Percentiles rank a stretch among this genome's conserved stretches.
Evolutionary conservation across 2,797 vertebrate species (phyloP).

Genomic region (Gallinago stenura): DNA sequence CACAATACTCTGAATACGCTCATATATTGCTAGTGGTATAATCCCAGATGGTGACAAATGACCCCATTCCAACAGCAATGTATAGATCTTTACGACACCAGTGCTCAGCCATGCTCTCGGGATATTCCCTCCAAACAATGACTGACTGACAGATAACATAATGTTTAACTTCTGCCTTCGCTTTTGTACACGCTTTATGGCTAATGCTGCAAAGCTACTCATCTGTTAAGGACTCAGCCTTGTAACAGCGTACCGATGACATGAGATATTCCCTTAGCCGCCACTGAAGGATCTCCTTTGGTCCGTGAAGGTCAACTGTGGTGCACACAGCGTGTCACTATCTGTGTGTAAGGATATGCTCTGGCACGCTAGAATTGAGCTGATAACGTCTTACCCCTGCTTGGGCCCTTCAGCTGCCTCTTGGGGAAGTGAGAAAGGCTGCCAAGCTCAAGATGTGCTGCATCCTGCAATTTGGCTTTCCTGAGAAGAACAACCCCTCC

Average conservation of each 20-base stretch:
- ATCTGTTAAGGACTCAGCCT: neutral
- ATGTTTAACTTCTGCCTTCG: slow-evolving; percentile 45
- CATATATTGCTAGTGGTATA: neutral
- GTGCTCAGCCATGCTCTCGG: slow-evolving; percentile 32
- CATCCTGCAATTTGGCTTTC: slow-evolving; percentile 72
- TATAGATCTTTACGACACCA: slow-evolving; percentile 46
- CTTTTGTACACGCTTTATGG: slow-evolving; percentile 18
- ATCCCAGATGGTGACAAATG: slow-evolving; percentile 68
- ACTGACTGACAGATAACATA: slow-evolving; percentile 55
- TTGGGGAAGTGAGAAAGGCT: slow-evolving; percentile 65
- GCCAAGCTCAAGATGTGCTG: slow-evolving; percentile 76
- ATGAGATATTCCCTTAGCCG: slow-evolving; percentile 24
- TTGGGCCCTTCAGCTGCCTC: slow-evolving; percentile 65
- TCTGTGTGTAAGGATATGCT: slow-evolving; percentile 40
- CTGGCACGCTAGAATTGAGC: slow-evolving; percentile 53
- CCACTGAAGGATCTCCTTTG: slow-evolving; percentile 12
- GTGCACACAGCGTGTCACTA: neutral
- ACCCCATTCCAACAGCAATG: slow-evolving; percentile 56
- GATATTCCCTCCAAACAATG: slow-evolving; percentile 47
- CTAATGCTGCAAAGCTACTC: neutral
- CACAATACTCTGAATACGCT: neutral
- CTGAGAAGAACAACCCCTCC: slow-evolving; percentile 70
- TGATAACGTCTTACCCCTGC: slow-evolving; percentile 69
- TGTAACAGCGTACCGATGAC: neutral
- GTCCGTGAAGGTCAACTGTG: neutral